These are phyloP conservation scores for Balaeniceps rex DNA, from an alignment of 2,113 vertebrate species.

Conservation along the genomic window DNA sequence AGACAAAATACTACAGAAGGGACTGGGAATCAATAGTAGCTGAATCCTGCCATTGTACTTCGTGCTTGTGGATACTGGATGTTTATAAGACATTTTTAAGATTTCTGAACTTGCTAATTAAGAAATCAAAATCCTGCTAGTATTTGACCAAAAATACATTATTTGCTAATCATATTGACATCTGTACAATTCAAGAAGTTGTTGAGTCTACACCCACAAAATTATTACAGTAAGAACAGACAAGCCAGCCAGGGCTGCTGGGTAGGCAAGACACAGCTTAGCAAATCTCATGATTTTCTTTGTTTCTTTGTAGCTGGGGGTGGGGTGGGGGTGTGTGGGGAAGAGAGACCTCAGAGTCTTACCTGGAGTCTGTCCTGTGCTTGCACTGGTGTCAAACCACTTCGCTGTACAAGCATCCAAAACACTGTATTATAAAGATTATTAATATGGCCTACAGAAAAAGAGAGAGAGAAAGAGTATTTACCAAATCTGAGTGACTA, in stretches of 20 bases:
- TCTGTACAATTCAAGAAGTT: not conserved
- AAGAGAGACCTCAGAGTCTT: not conserved
- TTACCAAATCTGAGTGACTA: not conserved
- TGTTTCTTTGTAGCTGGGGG: not conserved
- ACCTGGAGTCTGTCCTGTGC: constrained; percentile 90
- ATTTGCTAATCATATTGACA: not conserved
- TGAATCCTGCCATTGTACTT: not conserved
- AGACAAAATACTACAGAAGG: not conserved
- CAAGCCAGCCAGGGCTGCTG: not conserved
- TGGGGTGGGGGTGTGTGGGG: no score
- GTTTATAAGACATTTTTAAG: not conserved
- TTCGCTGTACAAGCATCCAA: constrained; percentile 89
- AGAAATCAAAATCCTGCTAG: not conserved
- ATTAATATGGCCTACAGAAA: constrained; percentile 88
- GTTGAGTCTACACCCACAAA: not conserved
- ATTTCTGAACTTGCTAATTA: not conserved
- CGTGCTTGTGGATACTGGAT: not conserved
- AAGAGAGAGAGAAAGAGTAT: not conserved
- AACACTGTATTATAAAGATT: constrained; percentile 97
- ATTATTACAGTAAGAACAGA: not conserved
- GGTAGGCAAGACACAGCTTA: not conserved
- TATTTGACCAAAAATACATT: not conserved
- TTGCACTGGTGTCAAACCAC: constrained; percentile 84
- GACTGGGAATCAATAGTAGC: not conserved
- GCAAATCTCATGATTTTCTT: not conserved